Evolutionary conservation across 2,113 vertebrate species (phyloP).

Genomic region (Gorsachius goisagi): DNA sequence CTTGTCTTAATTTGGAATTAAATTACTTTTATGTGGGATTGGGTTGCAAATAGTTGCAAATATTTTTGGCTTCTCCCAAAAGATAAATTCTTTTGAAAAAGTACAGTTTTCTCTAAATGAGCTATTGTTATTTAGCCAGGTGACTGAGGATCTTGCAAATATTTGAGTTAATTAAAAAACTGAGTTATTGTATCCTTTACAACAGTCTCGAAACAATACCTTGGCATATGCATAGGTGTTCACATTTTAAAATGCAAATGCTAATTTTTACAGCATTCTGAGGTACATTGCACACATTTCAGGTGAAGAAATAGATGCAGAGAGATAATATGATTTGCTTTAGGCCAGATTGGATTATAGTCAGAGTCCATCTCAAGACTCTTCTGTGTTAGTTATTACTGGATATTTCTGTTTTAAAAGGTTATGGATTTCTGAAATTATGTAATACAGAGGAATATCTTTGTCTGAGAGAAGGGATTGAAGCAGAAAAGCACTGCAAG

Average conservation of each 20-base stretch:
- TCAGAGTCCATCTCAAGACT: background rate
- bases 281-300: background rate
- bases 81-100: background rate
- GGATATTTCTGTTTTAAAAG: background rate
- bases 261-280: background rate
- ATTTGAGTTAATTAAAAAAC: background rate
- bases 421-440: background rate
- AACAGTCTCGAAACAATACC: background rate
- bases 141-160: background rate
- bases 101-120: background rate
- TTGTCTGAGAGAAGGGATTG: background rate
- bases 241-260: background rate
- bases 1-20: background rate
- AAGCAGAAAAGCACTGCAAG: background rate
- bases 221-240: background rate
- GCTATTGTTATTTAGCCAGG: background rate
- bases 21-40: background rate
- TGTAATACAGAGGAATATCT: background rate
- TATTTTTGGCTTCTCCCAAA: background rate
- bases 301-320: background rate
- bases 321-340: background rate
- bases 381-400: background rate
- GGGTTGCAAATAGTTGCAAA: background rate
- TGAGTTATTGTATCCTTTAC: background rate
- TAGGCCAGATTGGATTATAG: background rate